phyloP scores from a whole-genome alignment of 2,888 invertebrate genomes.

The Bimastos eiseni region DNA sequence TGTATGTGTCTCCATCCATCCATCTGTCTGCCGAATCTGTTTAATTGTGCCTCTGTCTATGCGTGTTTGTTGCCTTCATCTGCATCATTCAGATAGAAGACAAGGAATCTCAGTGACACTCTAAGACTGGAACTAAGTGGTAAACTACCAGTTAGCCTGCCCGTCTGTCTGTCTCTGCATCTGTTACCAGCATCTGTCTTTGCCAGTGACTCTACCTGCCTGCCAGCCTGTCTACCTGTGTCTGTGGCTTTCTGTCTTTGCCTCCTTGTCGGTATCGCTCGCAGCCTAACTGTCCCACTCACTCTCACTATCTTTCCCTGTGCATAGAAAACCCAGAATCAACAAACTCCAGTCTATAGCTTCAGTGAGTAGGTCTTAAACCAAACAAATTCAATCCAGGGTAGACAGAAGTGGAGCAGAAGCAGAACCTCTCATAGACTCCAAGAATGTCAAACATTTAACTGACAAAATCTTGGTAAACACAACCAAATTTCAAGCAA shows the following conservation, averaged over 20 bases:
- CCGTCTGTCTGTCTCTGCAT: neutral
- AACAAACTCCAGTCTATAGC: neutral
- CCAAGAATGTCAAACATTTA: conserved; percentile 13
- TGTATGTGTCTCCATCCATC: neutral
- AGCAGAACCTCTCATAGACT: neutral
- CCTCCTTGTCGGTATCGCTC: neutral
- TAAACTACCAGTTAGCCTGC: neutral
- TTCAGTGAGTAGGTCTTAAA: neutral
- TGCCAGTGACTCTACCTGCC: neutral
- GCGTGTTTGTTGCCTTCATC: neutral
- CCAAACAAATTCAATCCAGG: neutral
- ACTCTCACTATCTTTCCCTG: neutral
- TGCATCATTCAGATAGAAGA: neutral
- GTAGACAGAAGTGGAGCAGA: neutral
- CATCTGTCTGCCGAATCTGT: neutral
- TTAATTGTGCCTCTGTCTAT: too few relatives aligned
- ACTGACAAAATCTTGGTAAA: conserved; percentile 4
- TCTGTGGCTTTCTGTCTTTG: neutral
- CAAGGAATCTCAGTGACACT: neutral
- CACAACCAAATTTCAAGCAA: neutral
- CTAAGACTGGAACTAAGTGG: neutral
- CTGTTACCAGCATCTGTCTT: neutral
- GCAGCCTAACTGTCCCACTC: neutral
- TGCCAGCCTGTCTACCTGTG: neutral
- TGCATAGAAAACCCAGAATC: neutral